A percentile compares a stretch with the other conserved stretches of the same genome.
Evolutionary conservation across 2,797 vertebrate genomes (phyloP).

Genomic region (Austrolebias charrua): DNA sequence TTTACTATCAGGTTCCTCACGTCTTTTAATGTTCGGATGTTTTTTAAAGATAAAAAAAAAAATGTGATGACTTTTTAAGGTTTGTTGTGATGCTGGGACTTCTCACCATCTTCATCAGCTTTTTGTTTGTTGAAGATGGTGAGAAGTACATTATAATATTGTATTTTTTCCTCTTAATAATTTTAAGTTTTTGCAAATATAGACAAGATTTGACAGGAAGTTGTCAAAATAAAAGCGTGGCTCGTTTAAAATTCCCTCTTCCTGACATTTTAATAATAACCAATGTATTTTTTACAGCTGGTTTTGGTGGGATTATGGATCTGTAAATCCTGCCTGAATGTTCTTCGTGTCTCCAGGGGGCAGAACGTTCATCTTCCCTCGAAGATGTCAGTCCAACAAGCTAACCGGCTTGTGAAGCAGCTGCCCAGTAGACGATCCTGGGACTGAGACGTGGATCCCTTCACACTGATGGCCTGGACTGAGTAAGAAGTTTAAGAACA

Average conservation of each 20-base stretch:
- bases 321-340: neutral
- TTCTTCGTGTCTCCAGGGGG: conserved; percentile 77
- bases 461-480: conserved; percentile 91
- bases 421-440: conserved; percentile 83
- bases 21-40: too few relatives aligned
- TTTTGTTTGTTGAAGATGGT: too few relatives aligned
- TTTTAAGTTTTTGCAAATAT: neutral
- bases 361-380: conserved; percentile 70
- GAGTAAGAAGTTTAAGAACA: conserved; percentile 74
- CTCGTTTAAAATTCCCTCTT: neutral
- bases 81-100: neutral
- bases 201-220: neutral
- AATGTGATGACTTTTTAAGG: neutral
- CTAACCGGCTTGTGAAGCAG: conserved; percentile 77
- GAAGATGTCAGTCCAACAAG: conserved; percentile 77
- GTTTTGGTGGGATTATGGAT: neutral
- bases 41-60: neutral
- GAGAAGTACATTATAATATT: neutral
- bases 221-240: neutral
- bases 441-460: conserved; percentile 80
- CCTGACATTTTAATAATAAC: neutral
- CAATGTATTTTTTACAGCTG: neutral
- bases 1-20: too few relatives aligned
- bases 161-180: neutral
- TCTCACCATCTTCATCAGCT: neutral